Evolutionary conservation across 2,113 vertebrate genomes (phyloP), one percentile per base, ranked within the genome.

Genomic region (Daphoenositta chrysoptera): DNA sequence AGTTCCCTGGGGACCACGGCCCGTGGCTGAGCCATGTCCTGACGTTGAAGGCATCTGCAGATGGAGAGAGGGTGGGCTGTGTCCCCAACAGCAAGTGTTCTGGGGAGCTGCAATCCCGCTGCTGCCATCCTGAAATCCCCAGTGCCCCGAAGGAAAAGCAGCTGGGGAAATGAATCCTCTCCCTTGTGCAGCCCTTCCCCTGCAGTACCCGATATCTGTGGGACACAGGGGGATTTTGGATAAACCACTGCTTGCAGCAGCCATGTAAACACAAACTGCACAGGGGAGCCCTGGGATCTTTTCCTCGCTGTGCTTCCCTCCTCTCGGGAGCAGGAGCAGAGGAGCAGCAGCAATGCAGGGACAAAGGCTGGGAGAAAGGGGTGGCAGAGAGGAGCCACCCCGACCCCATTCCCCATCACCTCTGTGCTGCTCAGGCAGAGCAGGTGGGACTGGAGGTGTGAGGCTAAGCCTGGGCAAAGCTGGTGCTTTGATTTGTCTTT

Each of bases 281-380:
- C 4, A 13, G 6, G 19, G 17, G 4, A 48, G 21, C 39, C 9
- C 10, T 0, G 0, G 17, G 30, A 45, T 20, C 45, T 30, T 27
- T 7, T 6, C 10, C 56, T 64, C 4, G 31, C 35, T 30, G 19
- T 6, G 1, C 44, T 79, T 50, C 6, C 18, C 44, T 60, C 64
- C 60, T 70, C 50, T 56, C 3, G 3, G 33, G 20, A 83, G 60
- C 23, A 28, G 37, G 5, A 17, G 3, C 13, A 16, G 53, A 53
- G 26, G 26, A 57, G 35, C 35, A 71, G 4, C 37, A 76, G n/a
- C n/a, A n/a, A n/a, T n/a, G 40, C 30, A 51, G 37, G 28, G 65
- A 23, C 31, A 44, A 53, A 56, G 33, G 20, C 18, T 35, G 35
- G 24, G 17, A 61, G 35, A 33, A 56, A 26, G 60, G 35, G 61